Base-by-base conservation (phyloP, 2,888 invertebrate genomes). In the Sarcophaga rosellei region DNA sequence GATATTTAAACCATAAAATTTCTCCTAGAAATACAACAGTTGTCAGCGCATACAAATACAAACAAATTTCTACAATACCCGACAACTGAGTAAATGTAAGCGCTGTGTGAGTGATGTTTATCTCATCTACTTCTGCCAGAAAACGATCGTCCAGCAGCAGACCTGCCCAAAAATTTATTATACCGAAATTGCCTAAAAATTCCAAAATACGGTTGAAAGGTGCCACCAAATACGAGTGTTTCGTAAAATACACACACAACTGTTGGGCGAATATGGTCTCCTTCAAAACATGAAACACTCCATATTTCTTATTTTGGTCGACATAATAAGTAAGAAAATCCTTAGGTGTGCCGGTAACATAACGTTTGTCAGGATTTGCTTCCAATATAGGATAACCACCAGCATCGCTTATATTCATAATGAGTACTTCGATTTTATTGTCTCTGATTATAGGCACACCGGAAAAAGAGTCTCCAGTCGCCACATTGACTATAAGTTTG, bases 91-190 rank as follows among this genome's bases (percentile, higher is more conserved):
- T 62, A 6, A 84, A 35, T 3, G 81, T 69, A 10, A 84, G 66
- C 15, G 81, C 25, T 15, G 21, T 20, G 47, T 61, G 23, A 0
- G 2, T 35, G 4, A 35, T 23, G 10, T 35, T 35, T 10, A 2
- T 10, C 8, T 44, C 20, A 11, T 44, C 12, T 1, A 11, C 4
- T 2, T 35, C 15, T 47, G 79, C 66, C 6, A 75, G 23, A 53
- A 78, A 76, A 2, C 59, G 69, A 70, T 78, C 72, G 59, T 86
- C 83, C 2, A 87, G 59, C 25, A 82, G 74, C 45, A 72, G 12
- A 2, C 66, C 66, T 0, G 87, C 85, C 89, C 89, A 90, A 20
- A 86, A 62, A n/a, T 89, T 76, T 17, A 90, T 88, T 57, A 90
- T 73, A 8, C 89, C 90, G 25, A 87, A 87, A 69, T 78, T 86